Evolutionary conservation across 2,888 invertebrate species (phyloP).

Genomic region (Phytoseiulus persimilis): DNA sequence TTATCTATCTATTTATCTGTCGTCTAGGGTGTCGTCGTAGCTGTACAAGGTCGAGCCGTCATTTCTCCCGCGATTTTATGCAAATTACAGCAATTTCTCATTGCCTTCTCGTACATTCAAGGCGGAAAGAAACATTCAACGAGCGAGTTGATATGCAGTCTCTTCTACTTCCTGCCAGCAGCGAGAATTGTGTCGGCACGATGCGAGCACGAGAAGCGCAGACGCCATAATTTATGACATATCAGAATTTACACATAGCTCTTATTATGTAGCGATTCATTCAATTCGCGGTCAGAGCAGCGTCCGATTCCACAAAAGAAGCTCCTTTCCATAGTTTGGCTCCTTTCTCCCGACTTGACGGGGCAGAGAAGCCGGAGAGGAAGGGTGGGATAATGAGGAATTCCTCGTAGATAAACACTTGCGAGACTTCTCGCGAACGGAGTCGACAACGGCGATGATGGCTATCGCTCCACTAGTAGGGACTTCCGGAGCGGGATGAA

Average conservation of each 20-base stretch:
- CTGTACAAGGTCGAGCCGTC: not conserved
- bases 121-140: not conserved
- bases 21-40: not conserved
- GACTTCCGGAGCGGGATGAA: not conserved
- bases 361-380: not conserved
- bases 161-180: not conserved
- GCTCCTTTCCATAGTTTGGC: not conserved
- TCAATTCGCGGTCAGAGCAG: not conserved
- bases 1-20: not conserved
- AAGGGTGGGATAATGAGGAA: not conserved
- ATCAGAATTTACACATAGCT: not conserved
- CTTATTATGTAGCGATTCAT: not conserved
- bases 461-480: not conserved
- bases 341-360: not conserved
- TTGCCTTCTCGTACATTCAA: not conserved
- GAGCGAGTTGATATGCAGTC: constrained; percentile 5
- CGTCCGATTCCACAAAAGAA: not conserved
- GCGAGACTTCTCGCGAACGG: not conserved
- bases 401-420: not conserved
- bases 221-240: constrained; percentile 5
- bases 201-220: not conserved
- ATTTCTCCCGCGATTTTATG: not conserved
- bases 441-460: not conserved
- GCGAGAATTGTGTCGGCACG: not conserved
- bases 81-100: constrained; percentile 5